These are phyloP conservation scores for Phaedon cochleariae DNA, from an alignment of 2,888 invertebrate species.

Conservation along the genomic window DNA sequence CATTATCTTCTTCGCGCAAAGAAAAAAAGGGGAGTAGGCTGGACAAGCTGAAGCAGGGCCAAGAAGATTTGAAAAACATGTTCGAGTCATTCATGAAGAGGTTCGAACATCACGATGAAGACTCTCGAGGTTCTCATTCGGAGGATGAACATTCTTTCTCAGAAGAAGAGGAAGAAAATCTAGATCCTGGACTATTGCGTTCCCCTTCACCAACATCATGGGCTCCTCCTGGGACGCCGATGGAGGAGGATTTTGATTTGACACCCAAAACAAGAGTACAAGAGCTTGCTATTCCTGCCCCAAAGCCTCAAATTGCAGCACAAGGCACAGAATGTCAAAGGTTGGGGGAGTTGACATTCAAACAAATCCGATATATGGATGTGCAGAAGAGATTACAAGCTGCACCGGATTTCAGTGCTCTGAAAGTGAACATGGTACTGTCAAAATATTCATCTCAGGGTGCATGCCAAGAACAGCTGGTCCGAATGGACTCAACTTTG, in stretches of 20 bases:
- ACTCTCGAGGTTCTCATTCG: neutral
- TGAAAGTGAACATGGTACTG: conserved; percentile 15
- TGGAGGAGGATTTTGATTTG: conserved; percentile 12
- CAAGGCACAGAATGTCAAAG: conserved; percentile 27
- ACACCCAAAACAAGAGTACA: conserved; percentile 1
- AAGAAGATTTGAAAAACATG: neutral
- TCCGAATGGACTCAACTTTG: neutral
- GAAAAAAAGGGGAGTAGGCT: neutral
- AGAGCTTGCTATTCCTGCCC: neutral
- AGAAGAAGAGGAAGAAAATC: too few species aligned
- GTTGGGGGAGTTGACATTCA: conserved; percentile 17
- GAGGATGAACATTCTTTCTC: too few species aligned
- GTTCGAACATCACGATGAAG: conserved; percentile 3
- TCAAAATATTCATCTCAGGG: neutral
- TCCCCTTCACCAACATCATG: too few species aligned
- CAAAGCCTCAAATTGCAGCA: conserved; percentile 19
- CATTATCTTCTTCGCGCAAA: neutral
- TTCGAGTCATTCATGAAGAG: neutral
- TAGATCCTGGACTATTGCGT: too few species aligned
- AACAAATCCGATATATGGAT: conserved; percentile 20
- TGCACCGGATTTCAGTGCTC: conserved; percentile 8
- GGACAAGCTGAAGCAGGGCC: neutral
- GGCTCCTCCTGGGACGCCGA: too few species aligned
- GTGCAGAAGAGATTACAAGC: conserved; percentile 20
- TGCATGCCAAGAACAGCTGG: neutral